These are phyloP conservation scores for Tetragnatha montana DNA, from an alignment of 2,888 invertebrate genomes.

Conservation along the genomic window DNA sequence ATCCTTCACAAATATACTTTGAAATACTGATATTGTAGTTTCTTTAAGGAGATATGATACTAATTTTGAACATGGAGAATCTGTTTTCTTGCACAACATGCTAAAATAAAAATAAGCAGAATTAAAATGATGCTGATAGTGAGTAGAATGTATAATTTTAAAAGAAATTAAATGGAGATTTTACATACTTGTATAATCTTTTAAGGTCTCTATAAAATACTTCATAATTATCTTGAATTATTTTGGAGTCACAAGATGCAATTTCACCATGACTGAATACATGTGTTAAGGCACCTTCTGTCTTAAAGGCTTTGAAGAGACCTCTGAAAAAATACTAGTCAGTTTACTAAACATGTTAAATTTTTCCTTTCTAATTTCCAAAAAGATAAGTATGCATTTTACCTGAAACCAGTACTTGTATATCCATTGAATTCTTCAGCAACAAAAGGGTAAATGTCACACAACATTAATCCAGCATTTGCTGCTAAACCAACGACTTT, in stretches of 20 bases:
- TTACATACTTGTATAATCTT: slow-evolving; percentile 1
- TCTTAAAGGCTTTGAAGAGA: slow-evolving; percentile 37
- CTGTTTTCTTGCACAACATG: not conserved
- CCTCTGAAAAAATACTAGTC: slow-evolving; percentile 28
- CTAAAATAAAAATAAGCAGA: slow-evolving; percentile 23
- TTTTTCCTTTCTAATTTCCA: not conserved
- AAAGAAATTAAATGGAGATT: too few species aligned
- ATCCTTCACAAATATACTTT: slow-evolving; percentile 16
- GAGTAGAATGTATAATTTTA: too few species aligned
- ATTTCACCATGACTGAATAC: slow-evolving; percentile 13
- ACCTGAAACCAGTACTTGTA: slow-evolving; percentile 52
- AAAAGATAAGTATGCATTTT: not conserved
- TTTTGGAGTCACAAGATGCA: not conserved
- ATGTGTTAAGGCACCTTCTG: slow-evolving; percentile 50
- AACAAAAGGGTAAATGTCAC: slow-evolving; percentile 27
- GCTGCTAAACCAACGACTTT: slow-evolving; percentile 45
- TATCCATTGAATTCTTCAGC: slow-evolving; percentile 17
- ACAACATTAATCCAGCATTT: slow-evolving; percentile 33
- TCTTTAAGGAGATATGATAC: not conserved
- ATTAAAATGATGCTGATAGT: not conserved
- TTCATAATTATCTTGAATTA: not conserved
- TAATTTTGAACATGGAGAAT: slow-evolving; percentile 24
- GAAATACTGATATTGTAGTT: not conserved
- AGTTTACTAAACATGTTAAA: not conserved
- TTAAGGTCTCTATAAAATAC: not conserved